Percentiles rank a stretch among this genome's conserved stretches.
Conservation (phyloP, 2,888 invertebrate species). For the Cosmia trapezina region DNA sequence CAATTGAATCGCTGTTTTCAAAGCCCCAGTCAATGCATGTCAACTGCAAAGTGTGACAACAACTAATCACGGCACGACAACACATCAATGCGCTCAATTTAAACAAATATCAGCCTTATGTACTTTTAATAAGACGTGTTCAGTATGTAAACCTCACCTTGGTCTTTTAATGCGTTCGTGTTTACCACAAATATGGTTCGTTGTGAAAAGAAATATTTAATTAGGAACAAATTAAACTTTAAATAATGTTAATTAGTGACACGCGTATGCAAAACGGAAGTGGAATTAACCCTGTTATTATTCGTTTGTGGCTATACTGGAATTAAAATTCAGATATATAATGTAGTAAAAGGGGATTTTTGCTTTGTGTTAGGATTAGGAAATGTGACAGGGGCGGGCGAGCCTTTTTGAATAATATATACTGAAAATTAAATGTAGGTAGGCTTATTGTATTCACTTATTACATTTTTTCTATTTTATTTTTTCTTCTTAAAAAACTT, state of each 20-base stretch:
- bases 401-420: not conserved
- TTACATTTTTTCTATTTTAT: not conserved
- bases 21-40: constrained; percentile 64
- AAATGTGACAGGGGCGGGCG: not conserved
- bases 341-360: constrained; percentile 12
- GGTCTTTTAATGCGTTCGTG: constrained; percentile 56
- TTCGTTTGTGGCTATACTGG: constrained; percentile 52
- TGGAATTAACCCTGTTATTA: constrained; percentile 47
- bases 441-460: not conserved
- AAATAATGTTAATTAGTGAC: constrained; percentile 59
- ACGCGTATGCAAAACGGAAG: constrained; percentile 52
- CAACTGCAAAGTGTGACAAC: constrained; percentile 75
- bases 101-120: constrained; percentile 33
- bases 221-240: constrained; percentile 68
- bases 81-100: not conserved
- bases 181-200: constrained; percentile 59
- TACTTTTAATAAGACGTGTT: not conserved
- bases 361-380: constrained; percentile 19
- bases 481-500: not conserved
- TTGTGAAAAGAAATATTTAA: constrained; percentile 69
- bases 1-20: constrained; percentile 48
- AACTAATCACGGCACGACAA: constrained; percentile 68
- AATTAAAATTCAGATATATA: constrained; percentile 36
- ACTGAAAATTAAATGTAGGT: not conserved
- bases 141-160: not conserved